Conservation (phyloP, 2,888 invertebrate genomes). For the Azorinus chamasolen region DNA sequence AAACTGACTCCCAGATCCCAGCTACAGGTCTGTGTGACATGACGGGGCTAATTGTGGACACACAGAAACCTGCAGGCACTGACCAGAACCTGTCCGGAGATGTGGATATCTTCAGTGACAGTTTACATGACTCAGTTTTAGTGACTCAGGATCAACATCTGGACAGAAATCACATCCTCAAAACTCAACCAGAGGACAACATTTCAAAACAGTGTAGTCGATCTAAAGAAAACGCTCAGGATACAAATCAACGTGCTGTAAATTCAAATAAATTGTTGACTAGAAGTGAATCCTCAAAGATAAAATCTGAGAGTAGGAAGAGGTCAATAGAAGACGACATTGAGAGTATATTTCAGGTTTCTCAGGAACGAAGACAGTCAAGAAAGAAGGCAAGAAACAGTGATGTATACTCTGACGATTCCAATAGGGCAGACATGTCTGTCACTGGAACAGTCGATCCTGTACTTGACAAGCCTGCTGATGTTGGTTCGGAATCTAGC, state of each 20-base stretch:
- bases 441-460: not conserved
- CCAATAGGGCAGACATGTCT: not conserved
- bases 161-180: not conserved
- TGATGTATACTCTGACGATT: not conserved
- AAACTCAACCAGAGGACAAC: constrained; percentile 1
- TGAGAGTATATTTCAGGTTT: constrained; percentile 33
- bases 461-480: not conserved
- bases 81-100: constrained; percentile 22
- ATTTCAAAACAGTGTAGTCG: not conserved
- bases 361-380: constrained; percentile 27
- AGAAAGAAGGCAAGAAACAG: constrained; percentile 7
- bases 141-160: constrained; percentile 5
- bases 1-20: constrained; percentile 21
- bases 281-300: constrained; percentile 21
- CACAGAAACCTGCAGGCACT: constrained; percentile 22
- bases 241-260: not conserved
- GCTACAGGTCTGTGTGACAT: constrained; percentile 35
- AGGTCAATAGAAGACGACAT: constrained; percentile 47
- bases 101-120: constrained; percentile 60
- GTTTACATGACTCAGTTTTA: constrained; percentile 27
- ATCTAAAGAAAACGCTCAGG: too few relatives aligned
- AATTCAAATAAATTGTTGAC: constrained; percentile 18
- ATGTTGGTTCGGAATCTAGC: not conserved
- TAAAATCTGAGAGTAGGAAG: constrained; percentile 1
- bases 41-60: constrained; percentile 58